Base-by-base conservation (phyloP, 2,797 vertebrate genomes). In the Decapterus maruadsi region DNA sequence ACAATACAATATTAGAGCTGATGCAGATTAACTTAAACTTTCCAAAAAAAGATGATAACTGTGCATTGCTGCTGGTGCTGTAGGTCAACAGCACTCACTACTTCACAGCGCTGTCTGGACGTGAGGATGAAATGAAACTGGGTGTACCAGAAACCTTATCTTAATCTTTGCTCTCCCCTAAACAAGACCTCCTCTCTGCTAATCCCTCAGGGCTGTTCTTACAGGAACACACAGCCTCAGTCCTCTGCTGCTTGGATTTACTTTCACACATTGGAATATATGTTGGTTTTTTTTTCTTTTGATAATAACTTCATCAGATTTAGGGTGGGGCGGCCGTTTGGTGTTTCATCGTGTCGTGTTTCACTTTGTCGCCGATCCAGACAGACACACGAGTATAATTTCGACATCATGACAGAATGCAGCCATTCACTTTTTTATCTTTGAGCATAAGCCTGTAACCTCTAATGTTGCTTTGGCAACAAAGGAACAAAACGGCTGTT, bases 391-490 rank as follows among this genome's bases (percentile, higher is more conserved):
- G 42, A 69, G 46, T 61, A 68, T 78, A 68, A 82, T 79, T 85
- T 81, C 57, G 9, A 75, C 64, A 81, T 87, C 64, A 68, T 81
- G 75, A 84, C 72, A 89, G 84, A 91, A 82, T 80, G 64, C 60
- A 72, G 77, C 58, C 84, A 79, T 79, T 85, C 60, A 69, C 36
- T 68, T 85, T 26, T 86, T 64, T 83, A 76, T 77, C 60, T 76
- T 46, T 64, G 59, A 75, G 64, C 78, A 74, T 74, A 64, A 75
- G 65, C 45, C 80, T 82, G 72, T 72, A 90, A 89, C 82, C 79
- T 89, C 81, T 87, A 77, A 68, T 84, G 84, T 88, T 92, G 90
- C 86, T 89, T 84, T 89, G 90, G 90, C 82, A 92, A 87, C 87
- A 88, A 85, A 83, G 46, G 86, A 91, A 88, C 83, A 88, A 88